These are phyloP conservation scores for Cheilosia scutellata DNA, from an alignment of 2,888 invertebrate species.

Conservation along the genomic window DNA sequence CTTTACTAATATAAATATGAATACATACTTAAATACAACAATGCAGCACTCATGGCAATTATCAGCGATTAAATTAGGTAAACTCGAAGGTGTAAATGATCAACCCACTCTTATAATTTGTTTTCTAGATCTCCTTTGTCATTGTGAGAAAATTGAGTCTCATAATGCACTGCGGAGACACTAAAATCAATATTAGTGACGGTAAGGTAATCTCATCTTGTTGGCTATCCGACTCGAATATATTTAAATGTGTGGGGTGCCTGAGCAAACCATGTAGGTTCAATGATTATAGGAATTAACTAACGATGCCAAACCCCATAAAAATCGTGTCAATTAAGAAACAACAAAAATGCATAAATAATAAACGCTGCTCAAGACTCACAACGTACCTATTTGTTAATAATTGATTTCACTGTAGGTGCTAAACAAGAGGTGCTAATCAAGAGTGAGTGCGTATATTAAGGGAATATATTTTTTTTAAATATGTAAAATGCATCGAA, in stretches of 20 bases:
- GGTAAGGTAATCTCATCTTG: conserved; percentile 24
- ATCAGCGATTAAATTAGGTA: background rate
- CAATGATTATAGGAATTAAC: conserved; percentile 13
- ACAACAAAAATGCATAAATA: background rate
- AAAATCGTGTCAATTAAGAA: background rate
- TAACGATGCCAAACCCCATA: background rate
- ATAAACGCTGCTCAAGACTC: background rate
- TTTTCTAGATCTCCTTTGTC: conserved; percentile 8
- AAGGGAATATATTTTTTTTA: no score
- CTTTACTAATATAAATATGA: no score
- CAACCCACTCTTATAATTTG: conserved; percentile 25
- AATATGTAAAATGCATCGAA: no score
- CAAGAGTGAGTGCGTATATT: no score
- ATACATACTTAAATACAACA: background rate
- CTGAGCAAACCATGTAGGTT: conserved; percentile 11
- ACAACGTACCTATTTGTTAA: background rate
- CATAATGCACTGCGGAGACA: conserved; percentile 30
- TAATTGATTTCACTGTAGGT: no score
- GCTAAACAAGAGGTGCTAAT: no score
- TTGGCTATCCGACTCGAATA: conserved; percentile 13
- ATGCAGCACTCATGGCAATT: background rate
- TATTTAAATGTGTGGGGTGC: conserved; percentile 18
- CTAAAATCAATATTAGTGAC: conserved; percentile 26
- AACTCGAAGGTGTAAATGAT: conserved; percentile 36
- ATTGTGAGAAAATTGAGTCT: background rate